Evolutionary conservation across 2,888 invertebrate genomes (phyloP).

Genomic region (Andrena praecox): DNA sequence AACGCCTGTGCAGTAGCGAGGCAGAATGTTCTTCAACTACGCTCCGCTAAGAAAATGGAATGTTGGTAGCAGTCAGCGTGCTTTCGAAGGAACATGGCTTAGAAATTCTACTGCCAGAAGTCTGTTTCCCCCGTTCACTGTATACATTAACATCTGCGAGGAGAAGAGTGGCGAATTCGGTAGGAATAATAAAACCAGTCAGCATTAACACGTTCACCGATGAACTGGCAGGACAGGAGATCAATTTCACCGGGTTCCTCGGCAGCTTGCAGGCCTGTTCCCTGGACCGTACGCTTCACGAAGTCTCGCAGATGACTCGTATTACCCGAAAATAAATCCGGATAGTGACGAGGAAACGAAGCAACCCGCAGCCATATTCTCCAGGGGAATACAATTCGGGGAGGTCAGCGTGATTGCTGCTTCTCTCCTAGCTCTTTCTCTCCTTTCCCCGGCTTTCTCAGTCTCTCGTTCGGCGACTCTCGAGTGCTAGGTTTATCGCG

Average conservation of each 20-base stretch:
- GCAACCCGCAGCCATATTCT: background rate
- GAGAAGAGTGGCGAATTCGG: background rate
- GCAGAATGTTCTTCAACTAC: background rate
- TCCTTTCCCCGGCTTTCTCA: background rate
- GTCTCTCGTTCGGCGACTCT: background rate
- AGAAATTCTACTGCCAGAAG: background rate
- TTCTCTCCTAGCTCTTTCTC: conserved; percentile 24
- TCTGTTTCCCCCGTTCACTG: background rate
- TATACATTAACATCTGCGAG: background rate
- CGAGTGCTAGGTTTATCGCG: conserved; percentile 50
- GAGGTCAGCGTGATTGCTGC: conserved; percentile 48
- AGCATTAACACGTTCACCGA: background rate
- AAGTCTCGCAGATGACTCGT: conserved; percentile 17
- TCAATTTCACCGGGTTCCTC: background rate
- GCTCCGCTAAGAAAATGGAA: background rate
- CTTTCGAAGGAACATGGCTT: background rate
- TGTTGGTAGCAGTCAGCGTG: background rate
- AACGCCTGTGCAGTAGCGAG: conserved; percentile 13
- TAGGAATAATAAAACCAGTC: background rate
- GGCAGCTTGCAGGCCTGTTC: background rate
- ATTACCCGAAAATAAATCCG: conserved; percentile 37
- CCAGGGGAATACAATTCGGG: conserved; percentile 35
- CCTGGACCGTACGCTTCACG: conserved; percentile 7
- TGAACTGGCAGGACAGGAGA: background rate
- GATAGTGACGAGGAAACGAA: conserved; percentile 35